Evolutionary conservation across 2,113 vertebrate species (phyloP).

Genomic region (Peucedramus taeniatus): DNA sequence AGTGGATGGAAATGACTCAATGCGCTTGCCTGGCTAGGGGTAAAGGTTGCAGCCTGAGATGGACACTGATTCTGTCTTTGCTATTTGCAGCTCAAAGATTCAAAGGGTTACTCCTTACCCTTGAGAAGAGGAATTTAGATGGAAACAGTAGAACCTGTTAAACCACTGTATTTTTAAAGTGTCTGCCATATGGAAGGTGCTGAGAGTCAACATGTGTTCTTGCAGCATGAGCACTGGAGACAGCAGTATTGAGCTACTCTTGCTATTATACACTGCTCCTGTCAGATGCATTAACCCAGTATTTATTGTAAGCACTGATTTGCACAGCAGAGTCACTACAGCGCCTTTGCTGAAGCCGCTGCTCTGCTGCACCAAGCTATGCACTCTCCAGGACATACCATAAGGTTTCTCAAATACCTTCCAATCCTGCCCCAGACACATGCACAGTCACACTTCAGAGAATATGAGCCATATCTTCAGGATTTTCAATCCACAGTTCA

Average conservation of each 20-base stretch:
- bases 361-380: not conserved
- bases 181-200: not conserved
- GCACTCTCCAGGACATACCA: not conserved
- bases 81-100: not conserved
- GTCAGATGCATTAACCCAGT: not conserved
- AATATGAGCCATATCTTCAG: not conserved
- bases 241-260: not conserved
- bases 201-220: accelerated
- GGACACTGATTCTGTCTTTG: not conserved
- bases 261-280: not conserved
- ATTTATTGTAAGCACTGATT: not conserved
- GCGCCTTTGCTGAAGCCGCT: not conserved
- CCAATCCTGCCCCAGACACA: not conserved
- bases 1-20: not conserved
- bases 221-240: not conserved
- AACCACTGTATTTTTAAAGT: not conserved
- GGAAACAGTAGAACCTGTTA: not conserved
- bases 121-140: not conserved
- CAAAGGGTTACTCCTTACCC: not conserved
- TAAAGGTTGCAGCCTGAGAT: not conserved
- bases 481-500: not conserved
- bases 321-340: not conserved
- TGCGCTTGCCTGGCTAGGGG: not conserved
- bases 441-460: not conserved
- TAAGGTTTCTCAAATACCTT: not conserved